These are phyloP conservation scores for Smithornis capensis DNA, from an alignment of 2,113 vertebrate genomes.

Conservation along the genomic window DNA sequence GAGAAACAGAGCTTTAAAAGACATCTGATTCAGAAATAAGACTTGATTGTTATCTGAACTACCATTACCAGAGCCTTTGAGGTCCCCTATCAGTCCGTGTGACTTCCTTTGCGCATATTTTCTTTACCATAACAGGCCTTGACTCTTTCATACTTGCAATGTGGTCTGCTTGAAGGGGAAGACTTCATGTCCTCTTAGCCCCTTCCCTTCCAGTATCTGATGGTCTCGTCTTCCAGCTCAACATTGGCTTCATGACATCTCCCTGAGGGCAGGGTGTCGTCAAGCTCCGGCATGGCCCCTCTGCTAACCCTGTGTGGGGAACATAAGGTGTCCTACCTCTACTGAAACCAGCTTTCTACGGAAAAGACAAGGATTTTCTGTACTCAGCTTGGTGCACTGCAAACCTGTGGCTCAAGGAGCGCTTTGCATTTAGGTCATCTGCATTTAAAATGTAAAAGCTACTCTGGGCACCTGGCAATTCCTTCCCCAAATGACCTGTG, in stretches of 20 bases:
- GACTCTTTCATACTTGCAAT: neutral
- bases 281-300: neutral
- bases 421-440: neutral
- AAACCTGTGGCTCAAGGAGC: neutral
- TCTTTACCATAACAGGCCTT: conserved; percentile 34
- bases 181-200: neutral
- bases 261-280: neutral
- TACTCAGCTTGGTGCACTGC: neutral
- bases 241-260: rapidly evolving
- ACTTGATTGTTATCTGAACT: conserved; percentile 53
- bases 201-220: neutral
- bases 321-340: neutral
- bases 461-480: neutral
- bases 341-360: neutral
- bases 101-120: conserved; percentile 57
- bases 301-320: rapidly evolving
- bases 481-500: neutral
- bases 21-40: conserved; percentile 36
- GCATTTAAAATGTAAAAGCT: neutral
- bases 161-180: neutral
- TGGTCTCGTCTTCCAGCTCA: neutral
- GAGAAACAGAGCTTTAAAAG: conserved; percentile 14
- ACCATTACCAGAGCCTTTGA: conserved; percentile 41
- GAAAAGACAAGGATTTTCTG: neutral
- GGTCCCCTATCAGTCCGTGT: conserved; percentile 39